Evolutionary conservation across 2,113 vertebrate genomes (phyloP), one percentile per base, ranked within the genome.

Genomic region (Psittacara wagleri): DNA sequence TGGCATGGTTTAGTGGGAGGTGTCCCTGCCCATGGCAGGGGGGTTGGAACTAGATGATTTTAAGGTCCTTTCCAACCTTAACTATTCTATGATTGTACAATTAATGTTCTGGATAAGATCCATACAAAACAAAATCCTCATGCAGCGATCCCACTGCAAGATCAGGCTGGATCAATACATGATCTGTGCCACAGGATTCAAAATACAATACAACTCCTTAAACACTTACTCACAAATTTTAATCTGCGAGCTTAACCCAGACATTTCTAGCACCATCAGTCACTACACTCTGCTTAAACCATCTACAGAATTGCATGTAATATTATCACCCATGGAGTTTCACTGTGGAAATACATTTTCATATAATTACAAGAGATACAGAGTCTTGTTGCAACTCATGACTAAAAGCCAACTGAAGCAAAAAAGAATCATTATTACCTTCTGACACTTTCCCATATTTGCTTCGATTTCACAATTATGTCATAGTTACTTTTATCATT

Each of bases 401-500:
- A 62, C 9, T 86, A 72, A 28, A 75, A n/a, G 10, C 18, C 4
- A 67, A 72, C 2, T 13, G 6, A 87, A 86, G 25, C 51, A 83
- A 81, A 79, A 46, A 66, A 55, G 41, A 10, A 44, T 35, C 10
- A 52, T 62, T 37, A 67, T 95, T 98, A 99, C 98, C 98, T 98
- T 97, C 99, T 98, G 72, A 99, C 41, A 22, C 15, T 88, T 96
- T 99, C 99, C 99, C 99, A 99, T 86, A 99, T 98, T 91, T 98
- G 98, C 93, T 99, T 99, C 33, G 98, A 98, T 80, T 98, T 98
- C 81, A 95, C 91, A 88, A 99, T 97, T 88, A 99, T 88, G 29
- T 99, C 96, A n/a, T 98, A 99, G 95, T 98, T 99, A 92, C 98
- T 98, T 97, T 98, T 99, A 41, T 99, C 98, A 55, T 95, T 98